Evolutionary conservation across 2,797 vertebrate genomes (phyloP).

Genomic region (Myotis vivesi): DNA sequence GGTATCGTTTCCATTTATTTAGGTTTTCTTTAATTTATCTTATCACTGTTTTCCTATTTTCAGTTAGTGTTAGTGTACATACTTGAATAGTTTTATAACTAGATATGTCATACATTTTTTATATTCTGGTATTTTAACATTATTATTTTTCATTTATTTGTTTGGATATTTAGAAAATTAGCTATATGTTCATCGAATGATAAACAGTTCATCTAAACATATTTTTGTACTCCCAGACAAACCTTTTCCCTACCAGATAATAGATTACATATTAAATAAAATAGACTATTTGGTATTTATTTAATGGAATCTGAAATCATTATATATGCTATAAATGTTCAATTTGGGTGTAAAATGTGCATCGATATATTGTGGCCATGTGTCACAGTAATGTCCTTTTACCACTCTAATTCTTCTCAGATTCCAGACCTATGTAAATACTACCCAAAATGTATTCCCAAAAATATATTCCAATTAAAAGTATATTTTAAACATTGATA

Average conservation of each 20-base stretch:
- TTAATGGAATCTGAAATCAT: not conserved
- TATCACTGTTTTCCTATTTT: not conserved
- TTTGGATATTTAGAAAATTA: not conserved
- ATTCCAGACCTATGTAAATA: not conserved
- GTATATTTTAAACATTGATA: not conserved
- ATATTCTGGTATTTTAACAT: not conserved
- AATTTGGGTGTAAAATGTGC: not conserved
- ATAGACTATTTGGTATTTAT: not conserved
- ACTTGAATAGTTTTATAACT: not conserved
- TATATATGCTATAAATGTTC: not conserved
- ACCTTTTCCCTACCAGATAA: not conserved
- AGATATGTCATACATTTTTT: not conserved
- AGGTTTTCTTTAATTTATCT: not conserved
- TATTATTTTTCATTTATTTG: not conserved
- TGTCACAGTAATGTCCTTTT: not conserved
- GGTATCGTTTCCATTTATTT: not conserved
- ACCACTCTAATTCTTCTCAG: not conserved
- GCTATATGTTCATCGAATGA: not conserved
- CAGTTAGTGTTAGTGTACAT: not conserved
- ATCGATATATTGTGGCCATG: not conserved
- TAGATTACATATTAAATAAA: not conserved
- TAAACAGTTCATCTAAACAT: not conserved
- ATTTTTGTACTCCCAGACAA: not conserved
- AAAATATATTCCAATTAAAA: not conserved
- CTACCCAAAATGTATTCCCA: not conserved